Evolutionary conservation across 1,140 invertebrate genomes (phyloP).

Genomic region (Amyelois transitella): DNA sequence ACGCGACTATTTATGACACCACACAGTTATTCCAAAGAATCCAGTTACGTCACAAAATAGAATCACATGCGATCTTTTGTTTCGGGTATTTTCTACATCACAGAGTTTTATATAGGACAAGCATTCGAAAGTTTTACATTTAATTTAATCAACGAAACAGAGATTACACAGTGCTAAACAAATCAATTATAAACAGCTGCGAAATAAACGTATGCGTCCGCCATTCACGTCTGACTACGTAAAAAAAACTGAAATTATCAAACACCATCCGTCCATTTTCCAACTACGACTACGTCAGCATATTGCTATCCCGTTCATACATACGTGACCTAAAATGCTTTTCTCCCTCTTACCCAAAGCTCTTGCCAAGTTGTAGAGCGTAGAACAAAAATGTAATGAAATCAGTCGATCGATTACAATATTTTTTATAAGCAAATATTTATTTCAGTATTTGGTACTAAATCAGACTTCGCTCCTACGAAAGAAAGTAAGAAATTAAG

Average conservation of each 20-base stretch:
- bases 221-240: slow-evolving; percentile 20
- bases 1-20: slow-evolving; percentile 35
- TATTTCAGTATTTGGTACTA: too few species aligned
- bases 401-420: neutral
- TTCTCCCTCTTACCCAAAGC: slow-evolving; percentile 28
- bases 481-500: too few species aligned
- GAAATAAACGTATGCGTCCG: slow-evolving; percentile 33
- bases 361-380: slow-evolving; percentile 9
- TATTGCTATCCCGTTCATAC: neutral
- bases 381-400: neutral
- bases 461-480: too few species aligned
- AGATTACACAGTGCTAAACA: slow-evolving; percentile 11
- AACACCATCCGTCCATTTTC: slow-evolving; percentile 17
- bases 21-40: slow-evolving; percentile 49
- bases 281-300: neutral
- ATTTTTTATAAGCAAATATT: neutral
- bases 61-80: slow-evolving; percentile 35
- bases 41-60: slow-evolving; percentile 65
- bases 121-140: neutral
- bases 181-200: slow-evolving; percentile 55
- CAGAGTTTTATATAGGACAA: neutral
- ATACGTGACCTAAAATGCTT: too few species aligned
- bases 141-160: neutral
- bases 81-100: slow-evolving; percentile 6
- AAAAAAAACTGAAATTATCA: neutral